These are phyloP conservation scores for Selenia dentaria DNA, from an alignment of 2,888 invertebrate species.

Conservation along the genomic window DNA sequence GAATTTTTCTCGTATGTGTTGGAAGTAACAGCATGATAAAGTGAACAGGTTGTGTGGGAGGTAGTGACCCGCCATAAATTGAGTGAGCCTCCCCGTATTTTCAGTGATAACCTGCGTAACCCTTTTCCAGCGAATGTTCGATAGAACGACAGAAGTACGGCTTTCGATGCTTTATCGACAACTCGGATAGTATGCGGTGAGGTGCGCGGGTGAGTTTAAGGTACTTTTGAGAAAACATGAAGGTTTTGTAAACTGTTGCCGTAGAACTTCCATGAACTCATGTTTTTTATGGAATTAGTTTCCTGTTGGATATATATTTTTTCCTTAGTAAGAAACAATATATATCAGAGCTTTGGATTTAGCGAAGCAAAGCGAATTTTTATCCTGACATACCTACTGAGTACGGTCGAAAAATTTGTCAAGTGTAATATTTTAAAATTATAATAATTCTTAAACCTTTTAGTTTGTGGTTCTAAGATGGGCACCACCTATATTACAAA, in stretches of 20 bases:
- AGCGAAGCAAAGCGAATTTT: too few species aligned
- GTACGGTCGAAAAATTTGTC: too few species aligned
- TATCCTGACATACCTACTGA: too few species aligned
- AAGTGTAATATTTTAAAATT: too few species aligned
- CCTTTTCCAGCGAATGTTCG: slow-evolving; percentile 46
- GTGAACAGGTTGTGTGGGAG: slow-evolving; percentile 19
- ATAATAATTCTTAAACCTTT: too few species aligned
- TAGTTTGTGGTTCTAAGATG: too few species aligned
- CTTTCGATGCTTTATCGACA: slow-evolving; percentile 9
- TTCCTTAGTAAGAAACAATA: too few species aligned
- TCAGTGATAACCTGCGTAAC: slow-evolving; percentile 60
- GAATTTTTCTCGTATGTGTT: slow-evolving; percentile 12
- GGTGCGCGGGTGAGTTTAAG: slow-evolving; percentile 3
- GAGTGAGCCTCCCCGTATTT: slow-evolving; percentile 55
- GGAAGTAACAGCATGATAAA: slow-evolving; percentile 8
- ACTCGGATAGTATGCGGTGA: not conserved
- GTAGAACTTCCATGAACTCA: slow-evolving; percentile 10
- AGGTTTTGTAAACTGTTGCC: slow-evolving; percentile 14
- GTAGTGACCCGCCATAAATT: slow-evolving; percentile 62
- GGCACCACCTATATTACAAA: too few species aligned
- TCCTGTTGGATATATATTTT: too few species aligned
- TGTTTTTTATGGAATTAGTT: not conserved
- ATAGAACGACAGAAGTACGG: slow-evolving; percentile 43
- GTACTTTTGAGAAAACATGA: slow-evolving; percentile 17
- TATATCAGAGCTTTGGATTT: too few species aligned